Percentiles rank a stretch among this genome's conserved stretches.
Evolutionary conservation across 2,797 vertebrate species (phyloP).

Genomic region (Propithecus perrieri): DNA sequence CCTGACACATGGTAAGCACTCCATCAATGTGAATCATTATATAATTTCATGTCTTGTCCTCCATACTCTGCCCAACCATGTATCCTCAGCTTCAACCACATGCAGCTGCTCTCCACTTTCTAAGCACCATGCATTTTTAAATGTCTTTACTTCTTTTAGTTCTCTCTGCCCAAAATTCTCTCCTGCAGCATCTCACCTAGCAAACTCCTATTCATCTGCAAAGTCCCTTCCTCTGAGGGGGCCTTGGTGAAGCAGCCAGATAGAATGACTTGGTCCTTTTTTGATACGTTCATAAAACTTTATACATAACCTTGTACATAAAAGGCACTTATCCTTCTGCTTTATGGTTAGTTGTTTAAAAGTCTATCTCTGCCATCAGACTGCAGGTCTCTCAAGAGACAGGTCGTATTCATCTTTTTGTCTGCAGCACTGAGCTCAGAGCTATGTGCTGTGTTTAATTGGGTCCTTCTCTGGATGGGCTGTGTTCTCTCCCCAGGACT

Average conservation of each 20-base stretch:
- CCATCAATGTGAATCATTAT: not conserved
- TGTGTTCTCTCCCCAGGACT: slow-evolving; percentile 22
- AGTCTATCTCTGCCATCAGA: slow-evolving; percentile 38
- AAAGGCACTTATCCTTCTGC: not conserved
- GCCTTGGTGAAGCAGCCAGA: not conserved
- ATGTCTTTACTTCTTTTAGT: not conserved
- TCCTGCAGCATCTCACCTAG: not conserved
- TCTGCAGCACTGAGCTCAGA: not conserved
- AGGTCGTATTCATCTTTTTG: slow-evolving; percentile 21
- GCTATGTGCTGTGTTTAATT: slow-evolving; percentile 52
- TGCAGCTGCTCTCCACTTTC: not conserved
- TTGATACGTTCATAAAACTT: not conserved
- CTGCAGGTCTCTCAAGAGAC: slow-evolving; percentile 14
- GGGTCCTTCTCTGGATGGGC: slow-evolving; percentile 32
- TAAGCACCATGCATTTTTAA: not conserved
- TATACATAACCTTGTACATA: not conserved
- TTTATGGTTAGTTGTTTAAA: not conserved
- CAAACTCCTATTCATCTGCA: slow-evolving; percentile 33
- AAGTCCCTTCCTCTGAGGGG: not conserved
- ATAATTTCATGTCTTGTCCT: not conserved
- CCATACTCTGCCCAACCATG: not conserved
- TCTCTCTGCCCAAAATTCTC: not conserved
- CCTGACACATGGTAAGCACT: not conserved
- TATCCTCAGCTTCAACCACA: not conserved
- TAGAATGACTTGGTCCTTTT: not conserved